Evolutionary conservation across 64 coral and sea anemone genomes (phyloP).

Genomic region (Stichodactyla mertensii): DNA sequence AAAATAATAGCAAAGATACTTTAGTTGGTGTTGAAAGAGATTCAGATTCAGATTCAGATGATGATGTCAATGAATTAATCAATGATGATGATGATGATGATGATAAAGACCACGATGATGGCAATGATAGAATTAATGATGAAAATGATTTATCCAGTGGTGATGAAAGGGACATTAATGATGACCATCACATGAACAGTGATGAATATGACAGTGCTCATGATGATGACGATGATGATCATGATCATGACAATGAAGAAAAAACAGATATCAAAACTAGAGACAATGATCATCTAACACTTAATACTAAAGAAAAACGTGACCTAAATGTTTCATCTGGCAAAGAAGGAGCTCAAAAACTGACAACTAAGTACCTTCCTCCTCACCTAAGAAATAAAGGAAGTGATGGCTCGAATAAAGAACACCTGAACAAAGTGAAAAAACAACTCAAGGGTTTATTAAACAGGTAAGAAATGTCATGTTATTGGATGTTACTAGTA

Average conservation of each 20-base stretch:
- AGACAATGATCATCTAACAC: neutral
- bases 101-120: neutral
- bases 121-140: neutral
- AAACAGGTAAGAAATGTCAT: constrained; percentile 55
- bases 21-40: neutral
- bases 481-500: neutral
- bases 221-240: too few species aligned
- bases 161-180: neutral
- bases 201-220: neutral
- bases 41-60: neutral
- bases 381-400: constrained; percentile 72
- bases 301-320: neutral
- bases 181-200: neutral
- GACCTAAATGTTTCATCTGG: neutral
- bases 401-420: constrained; percentile 17
- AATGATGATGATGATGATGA: neutral
- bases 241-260: too few species aligned
- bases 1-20: neutral
- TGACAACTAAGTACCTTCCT: constrained; percentile 62
- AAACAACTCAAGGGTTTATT: constrained; percentile 86
- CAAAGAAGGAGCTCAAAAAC: neutral
- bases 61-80: neutral
- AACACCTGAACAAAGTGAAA: constrained; percentile 66
- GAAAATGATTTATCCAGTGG: neutral
- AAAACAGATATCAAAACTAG: neutral